Percentiles rank a stretch among this genome's conserved stretches.
phyloP scores from a whole-genome alignment of 2,113 vertebrate species.

The Petaurus breviceps region DNA sequence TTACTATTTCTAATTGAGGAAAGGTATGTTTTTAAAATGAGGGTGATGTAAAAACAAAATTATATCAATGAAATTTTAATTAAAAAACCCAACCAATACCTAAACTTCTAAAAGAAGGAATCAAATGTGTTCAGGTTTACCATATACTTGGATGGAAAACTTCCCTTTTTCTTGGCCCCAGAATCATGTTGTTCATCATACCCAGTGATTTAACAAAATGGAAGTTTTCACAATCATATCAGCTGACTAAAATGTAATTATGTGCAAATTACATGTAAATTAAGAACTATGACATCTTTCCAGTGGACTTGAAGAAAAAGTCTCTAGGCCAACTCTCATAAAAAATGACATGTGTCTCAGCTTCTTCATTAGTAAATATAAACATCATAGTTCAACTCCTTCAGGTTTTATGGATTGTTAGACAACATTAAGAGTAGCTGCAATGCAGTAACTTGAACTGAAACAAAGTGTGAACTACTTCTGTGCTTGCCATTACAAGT shows the following conservation, averaged over 20 bases:
- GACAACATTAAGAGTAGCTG: background rate
- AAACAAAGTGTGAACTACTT: no score
- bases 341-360: background rate
- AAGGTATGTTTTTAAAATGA: background rate
- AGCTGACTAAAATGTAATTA: conserved; percentile 20
- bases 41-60: background rate
- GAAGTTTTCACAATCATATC: background rate
- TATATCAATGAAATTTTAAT: background rate
- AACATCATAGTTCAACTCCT: background rate
- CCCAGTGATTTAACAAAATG: background rate
- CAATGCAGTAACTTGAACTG: background rate
- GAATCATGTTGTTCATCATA: conserved; percentile 18
- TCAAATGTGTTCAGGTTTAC: conserved; percentile 11
- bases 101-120: conserved; percentile 29
- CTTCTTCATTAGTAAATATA: conserved; percentile 19
- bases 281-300: conserved; percentile 17
- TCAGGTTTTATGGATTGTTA: background rate
- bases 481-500: no score
- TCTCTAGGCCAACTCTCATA: conserved; percentile 1
- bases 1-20: background rate
- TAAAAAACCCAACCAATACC: background rate
- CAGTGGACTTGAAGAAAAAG: background rate
- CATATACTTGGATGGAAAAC: conserved; percentile 19
- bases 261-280: background rate
- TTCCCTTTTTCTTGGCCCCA: conserved; percentile 13